phyloP scores from a whole-genome alignment of 2,113 vertebrate species.

The Machaerirhynchus nigripectus region DNA sequence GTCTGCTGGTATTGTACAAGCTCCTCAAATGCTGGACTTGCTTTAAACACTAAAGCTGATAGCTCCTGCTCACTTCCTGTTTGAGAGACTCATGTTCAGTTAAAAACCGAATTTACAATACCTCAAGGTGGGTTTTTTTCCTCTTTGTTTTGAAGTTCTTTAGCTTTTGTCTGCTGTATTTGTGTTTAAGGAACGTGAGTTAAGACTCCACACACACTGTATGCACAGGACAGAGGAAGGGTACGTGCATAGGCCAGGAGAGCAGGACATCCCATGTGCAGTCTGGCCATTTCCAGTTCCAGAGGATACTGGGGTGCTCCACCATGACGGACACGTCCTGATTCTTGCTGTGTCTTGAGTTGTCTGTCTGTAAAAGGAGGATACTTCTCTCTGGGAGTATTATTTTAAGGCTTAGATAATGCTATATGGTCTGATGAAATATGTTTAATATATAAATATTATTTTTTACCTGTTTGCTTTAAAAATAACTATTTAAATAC shows the following conservation, averaged over 20 bases:
- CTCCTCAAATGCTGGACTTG: background rate
- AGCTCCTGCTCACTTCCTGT: background rate
- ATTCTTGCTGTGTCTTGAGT: background rate
- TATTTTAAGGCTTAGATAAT: background rate
- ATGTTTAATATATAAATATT: background rate
- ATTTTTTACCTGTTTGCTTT: background rate
- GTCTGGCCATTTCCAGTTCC: background rate
- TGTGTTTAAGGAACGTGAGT: background rate
- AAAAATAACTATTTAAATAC: background rate
- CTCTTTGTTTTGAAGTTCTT: background rate
- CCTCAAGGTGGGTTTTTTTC: accelerated
- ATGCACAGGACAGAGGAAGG: background rate
- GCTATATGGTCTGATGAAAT: accelerated
- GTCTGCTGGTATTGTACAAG: accelerated
- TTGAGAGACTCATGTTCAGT: background rate
- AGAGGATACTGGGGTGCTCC: background rate
- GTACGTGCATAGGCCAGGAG: accelerated
- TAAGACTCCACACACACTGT: background rate
- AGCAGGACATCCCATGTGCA: accelerated
- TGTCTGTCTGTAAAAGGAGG: background rate
- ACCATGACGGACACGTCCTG: accelerated
- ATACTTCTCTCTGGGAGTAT: background rate
- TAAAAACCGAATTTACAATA: background rate
- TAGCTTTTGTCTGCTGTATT: background rate
- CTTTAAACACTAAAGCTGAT: background rate